Evolutionary conservation across 2,888 invertebrate species (phyloP).

Genomic region (Epinotia ramella): DNA sequence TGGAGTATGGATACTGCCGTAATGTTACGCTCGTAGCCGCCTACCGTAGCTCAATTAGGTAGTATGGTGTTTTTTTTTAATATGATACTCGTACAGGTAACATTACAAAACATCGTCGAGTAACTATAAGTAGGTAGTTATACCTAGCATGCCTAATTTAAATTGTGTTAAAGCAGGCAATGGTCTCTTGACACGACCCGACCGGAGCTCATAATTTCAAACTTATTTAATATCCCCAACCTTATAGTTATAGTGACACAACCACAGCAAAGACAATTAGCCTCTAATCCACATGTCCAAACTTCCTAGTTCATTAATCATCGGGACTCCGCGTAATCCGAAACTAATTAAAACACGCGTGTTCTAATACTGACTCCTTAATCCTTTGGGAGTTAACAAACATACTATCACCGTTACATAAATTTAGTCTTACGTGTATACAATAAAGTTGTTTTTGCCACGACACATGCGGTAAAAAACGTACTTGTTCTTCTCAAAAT

Average conservation of each 20-base stretch:
- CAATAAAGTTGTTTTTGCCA: conserved; percentile 1
- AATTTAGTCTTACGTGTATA: not conserved
- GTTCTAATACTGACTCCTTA: conserved; percentile 50
- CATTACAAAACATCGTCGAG: no score
- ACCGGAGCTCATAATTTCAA: not conserved
- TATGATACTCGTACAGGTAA: no score
- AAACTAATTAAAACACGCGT: conserved; percentile 75
- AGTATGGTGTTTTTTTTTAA: no score
- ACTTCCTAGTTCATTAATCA: conserved; percentile 66
- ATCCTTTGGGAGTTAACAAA: conserved; percentile 27
- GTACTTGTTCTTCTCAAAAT: conserved; percentile 42
- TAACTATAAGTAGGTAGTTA: no score
- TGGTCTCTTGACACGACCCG: not conserved
- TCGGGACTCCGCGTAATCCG: conserved; percentile 63
- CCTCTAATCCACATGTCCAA: conserved; percentile 44
- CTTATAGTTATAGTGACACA: not conserved
- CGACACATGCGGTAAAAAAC: not conserved
- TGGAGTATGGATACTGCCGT: no score
- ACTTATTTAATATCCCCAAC: conserved; percentile 9
- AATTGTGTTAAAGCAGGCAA: not conserved
- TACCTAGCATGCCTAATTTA: not conserved
- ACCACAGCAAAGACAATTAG: conserved; percentile 26
- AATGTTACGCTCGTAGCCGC: no score
- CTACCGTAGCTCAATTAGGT: no score
- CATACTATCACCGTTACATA: not conserved